A percentile compares a stretch with the other conserved stretches of the same genome.
Evolutionary conservation across 2,888 invertebrate genomes (phyloP).

Genomic region (Drosophila differens): DNA sequence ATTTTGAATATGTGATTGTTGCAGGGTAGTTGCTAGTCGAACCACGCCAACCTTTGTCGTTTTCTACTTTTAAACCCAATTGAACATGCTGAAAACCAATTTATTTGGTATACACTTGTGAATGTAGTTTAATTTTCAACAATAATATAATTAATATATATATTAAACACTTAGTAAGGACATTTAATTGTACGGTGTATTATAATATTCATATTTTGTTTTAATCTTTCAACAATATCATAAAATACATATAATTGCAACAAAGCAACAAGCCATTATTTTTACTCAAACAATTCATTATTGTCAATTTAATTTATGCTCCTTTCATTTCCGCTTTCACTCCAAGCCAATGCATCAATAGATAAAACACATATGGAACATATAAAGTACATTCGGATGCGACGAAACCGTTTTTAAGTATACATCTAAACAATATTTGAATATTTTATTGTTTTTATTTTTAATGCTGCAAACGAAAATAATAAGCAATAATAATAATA

Average conservation of each 20-base stretch:
- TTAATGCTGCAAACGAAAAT: conserved; percentile 1
- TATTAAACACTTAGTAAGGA: conserved; percentile 32
- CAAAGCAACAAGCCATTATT: conserved; percentile 38
- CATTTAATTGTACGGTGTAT: conserved; percentile 8
- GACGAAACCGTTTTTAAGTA: neutral
- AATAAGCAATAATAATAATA: neutral
- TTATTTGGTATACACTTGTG: conserved; percentile 10
- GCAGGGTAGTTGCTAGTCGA: neutral
- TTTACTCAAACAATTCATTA: conserved; percentile 36
- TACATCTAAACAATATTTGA: neutral
- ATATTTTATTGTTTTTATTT: neutral
- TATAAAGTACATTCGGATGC: neutral
- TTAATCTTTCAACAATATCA: conserved; percentile 38
- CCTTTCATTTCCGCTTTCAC: neutral
- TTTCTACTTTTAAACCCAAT: conserved; percentile 5
- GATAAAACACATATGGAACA: conserved; percentile 8
- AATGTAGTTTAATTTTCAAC: conserved; percentile 27
- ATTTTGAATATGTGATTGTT: neutral
- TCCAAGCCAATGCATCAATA: conserved; percentile 5
- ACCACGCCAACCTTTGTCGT: neutral
- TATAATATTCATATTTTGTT: conserved; percentile 3
- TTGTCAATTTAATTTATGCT: conserved; percentile 47
- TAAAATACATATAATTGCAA: conserved; percentile 25
- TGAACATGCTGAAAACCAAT: conserved; percentile 32
- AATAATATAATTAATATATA: conserved; percentile 38